These are phyloP conservation scores for Theretra japonica DNA, from an alignment of 2,888 invertebrate genomes.

Conservation along the genomic window DNA sequence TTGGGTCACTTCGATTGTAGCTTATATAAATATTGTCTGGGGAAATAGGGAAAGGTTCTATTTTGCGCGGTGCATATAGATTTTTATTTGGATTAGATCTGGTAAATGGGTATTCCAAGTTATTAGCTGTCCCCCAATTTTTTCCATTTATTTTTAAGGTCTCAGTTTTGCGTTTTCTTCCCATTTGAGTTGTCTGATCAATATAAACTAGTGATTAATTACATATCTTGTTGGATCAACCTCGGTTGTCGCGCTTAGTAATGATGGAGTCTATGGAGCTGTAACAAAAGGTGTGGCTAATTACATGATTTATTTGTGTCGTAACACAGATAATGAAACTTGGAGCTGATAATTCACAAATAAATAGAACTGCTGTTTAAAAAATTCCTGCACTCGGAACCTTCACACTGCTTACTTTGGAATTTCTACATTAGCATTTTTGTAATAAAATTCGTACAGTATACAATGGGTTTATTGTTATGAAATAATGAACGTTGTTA, in stretches of 20 bases:
- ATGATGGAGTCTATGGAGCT: neutral
- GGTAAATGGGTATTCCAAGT: neutral
- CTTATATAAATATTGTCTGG: constrained; percentile 18
- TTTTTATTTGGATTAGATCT: neutral
- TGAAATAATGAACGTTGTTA: constrained; percentile 2
- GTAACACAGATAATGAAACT: neutral
- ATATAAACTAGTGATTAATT: neutral
- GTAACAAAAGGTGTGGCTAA: constrained; percentile 5
- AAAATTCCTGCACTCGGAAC: neutral
- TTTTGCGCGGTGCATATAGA: constrained; percentile 1
- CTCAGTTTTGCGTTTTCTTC: neutral
- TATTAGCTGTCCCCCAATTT: neutral
- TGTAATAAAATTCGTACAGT: neutral
- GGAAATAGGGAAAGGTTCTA: constrained; percentile 12
- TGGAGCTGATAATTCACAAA: too few relatives aligned
- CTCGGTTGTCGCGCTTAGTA: neutral
- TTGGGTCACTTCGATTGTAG: constrained; percentile 11
- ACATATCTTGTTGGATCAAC: neutral
- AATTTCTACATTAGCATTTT: neutral
- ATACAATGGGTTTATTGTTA: constrained; percentile 15
- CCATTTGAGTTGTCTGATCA: too few relatives aligned
- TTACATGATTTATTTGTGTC: neutral
- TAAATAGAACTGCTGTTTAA: too few relatives aligned
- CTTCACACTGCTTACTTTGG: neutral
- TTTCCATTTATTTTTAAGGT: neutral